Base-by-base conservation (phyloP, 2,888 invertebrate species). In the Folsomia candida region DNA sequence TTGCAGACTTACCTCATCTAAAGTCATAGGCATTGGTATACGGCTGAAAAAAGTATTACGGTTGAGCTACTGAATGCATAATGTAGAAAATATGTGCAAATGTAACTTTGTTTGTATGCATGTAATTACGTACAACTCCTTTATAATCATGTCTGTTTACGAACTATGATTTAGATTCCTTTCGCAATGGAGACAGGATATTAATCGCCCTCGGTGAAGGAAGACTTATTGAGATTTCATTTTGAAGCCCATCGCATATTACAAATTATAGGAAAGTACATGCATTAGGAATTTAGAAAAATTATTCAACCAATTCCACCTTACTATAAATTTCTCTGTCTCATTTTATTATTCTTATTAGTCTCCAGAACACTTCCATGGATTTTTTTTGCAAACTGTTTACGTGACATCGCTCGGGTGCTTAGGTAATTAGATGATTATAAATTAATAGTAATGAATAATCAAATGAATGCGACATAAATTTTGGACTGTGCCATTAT, bases 11-110 rank as follows among this genome's bases (percentile, higher is more conserved):
- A 95, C 95, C 92, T 97, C 96, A 86, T 96, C 95, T 81, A 96
- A 94, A 82, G 94, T 93, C 85, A 97, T 88, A 83, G 96, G 96
- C 85, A 97, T 88, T 84, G 94, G 91, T 82, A 97, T 93, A 83
- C 96, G 95, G 87, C 95, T 95, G 89, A 79, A 87, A 87, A 81
- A 82, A 73, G 83, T 89, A 89, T 81, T 80, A 57, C 1, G 61
- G 3, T 59, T 59, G 20, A 25, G 14, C 37, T 9, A 37, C 14
- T 37, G 4, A 37, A 37, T 37, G 14, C 14, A 37, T 37, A 37
- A 37, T 37, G 14, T 9, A 9, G 4, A 14, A 14, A 37, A 37
- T 37, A 37, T 9, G 14, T 37, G 14, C 37, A 37, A n/a, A n/a
- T n/a, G n/a, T n/a, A n/a, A n/a, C n/a, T 37, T 37, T 9, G 14